Evolutionary conservation across 2,113 vertebrate genomes (phyloP), one percentile per base, ranked within the genome.

Genomic region (Chionomys nivalis): DNA sequence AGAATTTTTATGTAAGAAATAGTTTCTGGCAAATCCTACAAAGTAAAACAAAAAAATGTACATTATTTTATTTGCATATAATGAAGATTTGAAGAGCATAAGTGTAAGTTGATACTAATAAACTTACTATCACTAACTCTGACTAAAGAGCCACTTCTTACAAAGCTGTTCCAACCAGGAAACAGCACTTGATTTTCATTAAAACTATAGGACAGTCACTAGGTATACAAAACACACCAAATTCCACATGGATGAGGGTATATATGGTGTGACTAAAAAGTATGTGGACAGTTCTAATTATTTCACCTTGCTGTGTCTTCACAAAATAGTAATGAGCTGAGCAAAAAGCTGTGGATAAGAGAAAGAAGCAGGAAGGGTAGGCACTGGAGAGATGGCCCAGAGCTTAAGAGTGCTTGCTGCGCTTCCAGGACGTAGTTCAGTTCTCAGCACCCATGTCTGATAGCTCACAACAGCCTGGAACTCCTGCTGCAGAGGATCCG

Each of bases 1-100:
- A 98, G 98, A 97, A 99, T 99, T 98, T 99, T 99, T 0, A 98
- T 91, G 44, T 98, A 98, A 86, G 97, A 65, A 86, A 99, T 65
- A 0, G 98, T 98, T 26, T 98, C 94, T 0, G 99, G 99, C 0
- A 99, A 94, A 42, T 99, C 99, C 99, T 99, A 14, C 23, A 61
- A 96, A 61, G 61, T 72, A 0, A 58, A 72, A 14, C 78, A 70
- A 91, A 2, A 7, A 73, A 23, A 76, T 7, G 23, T 72, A 16
- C 1, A 31, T 92, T 89, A 94, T 66, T 95, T 94, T 36, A 96
- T 93, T 87, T 97, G 76, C 16, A 76, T 83, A 90, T 2, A 90
- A 96, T 63, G 39, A 66, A 23, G 1, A 17, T 68, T n/a, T 87
- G 49, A 90, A 52, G 17, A 94, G 9, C 2, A 44, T 93, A 44